Evolutionary conservation across 1,140 invertebrate species (phyloP).

Genomic region (Papilio polyxenes): DNA sequence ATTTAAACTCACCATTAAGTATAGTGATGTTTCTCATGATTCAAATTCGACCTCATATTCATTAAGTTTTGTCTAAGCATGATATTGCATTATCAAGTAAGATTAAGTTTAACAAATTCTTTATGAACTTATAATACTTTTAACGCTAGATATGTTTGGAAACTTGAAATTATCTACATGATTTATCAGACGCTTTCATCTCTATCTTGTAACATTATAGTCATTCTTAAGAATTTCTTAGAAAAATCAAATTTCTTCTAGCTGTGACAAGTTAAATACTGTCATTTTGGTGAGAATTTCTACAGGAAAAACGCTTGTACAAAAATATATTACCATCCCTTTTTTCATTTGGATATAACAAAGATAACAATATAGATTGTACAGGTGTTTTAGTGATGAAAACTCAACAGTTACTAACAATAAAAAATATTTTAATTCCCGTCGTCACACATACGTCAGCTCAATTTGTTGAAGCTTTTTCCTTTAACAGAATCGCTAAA

Average conservation of each 20-base stretch:
- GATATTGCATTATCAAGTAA: constrained; percentile 12
- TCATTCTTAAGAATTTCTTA: not conserved
- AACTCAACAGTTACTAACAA: not conserved
- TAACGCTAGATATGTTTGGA: not conserved
- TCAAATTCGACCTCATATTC: constrained; percentile 19
- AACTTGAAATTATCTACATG: not conserved
- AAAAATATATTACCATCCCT: not conserved
- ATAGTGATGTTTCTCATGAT: not conserved
- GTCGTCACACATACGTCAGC: not conserved
- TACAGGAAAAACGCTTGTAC: not conserved
- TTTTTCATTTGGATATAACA: not conserved
- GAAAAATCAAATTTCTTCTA: not conserved
- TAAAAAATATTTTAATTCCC: not conserved
- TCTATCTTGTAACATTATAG: not conserved
- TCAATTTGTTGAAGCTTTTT: constrained; percentile 10
- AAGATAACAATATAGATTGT: not conserved
- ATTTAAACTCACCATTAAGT: no score
- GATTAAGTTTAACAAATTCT: not conserved
- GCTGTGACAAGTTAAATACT: not conserved
- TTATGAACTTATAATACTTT: constrained; percentile 33
- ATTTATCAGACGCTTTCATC: not conserved
- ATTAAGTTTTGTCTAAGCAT: constrained; percentile 36
- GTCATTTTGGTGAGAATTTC: not conserved
- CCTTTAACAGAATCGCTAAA: constrained; percentile 12
- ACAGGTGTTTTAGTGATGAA: not conserved